These are phyloP conservation scores for Acyrthosiphon pisum DNA, from an alignment of 1,140 invertebrate species.

Conservation along the genomic window DNA sequence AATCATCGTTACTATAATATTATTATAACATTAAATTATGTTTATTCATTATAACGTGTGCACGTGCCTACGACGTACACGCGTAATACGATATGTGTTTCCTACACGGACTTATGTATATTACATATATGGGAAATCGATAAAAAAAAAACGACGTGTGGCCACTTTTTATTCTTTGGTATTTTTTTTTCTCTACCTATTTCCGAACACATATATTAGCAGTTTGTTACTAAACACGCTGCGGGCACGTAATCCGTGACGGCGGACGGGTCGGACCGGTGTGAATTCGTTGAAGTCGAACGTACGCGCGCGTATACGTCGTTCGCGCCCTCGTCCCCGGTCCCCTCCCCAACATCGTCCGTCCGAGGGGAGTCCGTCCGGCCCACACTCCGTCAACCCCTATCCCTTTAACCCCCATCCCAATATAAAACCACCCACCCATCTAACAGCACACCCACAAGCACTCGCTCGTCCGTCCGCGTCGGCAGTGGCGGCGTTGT, in stretches of 20 bases:
- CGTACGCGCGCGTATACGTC: constrained; percentile 10
- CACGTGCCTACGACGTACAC: background rate
- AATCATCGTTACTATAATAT: background rate
- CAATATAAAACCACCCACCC: background rate
- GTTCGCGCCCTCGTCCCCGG: background rate
- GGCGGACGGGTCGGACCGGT: background rate
- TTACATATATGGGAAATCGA: background rate
- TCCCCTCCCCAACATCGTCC: background rate
- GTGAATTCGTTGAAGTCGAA: constrained; percentile 21
- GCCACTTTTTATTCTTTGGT: background rate
- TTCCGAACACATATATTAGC: background rate
- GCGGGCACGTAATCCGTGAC: background rate
- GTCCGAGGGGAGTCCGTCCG: background rate
- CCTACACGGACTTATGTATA: background rate
- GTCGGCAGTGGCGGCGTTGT: background rate
- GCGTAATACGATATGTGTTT: background rate
- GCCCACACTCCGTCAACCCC: background rate
- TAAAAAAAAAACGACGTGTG: background rate
- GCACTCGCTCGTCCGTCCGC: background rate
- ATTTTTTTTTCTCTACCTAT: background rate
- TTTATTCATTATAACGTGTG: background rate
- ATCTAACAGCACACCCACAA: background rate
- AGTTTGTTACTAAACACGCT: constrained; percentile 1
- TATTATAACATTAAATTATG: background rate
- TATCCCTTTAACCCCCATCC: too few species aligned